Conservation (phyloP, 2,113 vertebrate species). For the Holacanthus passer region DNA sequence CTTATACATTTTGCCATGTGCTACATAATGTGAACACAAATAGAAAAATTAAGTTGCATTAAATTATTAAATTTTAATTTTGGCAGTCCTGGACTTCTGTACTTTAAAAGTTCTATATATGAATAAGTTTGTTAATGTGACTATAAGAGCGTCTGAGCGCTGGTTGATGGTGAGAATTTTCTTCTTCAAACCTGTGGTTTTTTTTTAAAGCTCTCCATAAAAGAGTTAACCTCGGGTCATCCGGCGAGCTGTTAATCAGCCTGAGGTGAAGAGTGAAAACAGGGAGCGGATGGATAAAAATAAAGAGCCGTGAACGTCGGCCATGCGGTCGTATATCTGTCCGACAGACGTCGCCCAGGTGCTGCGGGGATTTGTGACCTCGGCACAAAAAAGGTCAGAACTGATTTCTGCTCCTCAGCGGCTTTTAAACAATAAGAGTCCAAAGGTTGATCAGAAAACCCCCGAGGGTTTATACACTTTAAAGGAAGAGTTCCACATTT, state of each 20-base stretch:
- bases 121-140: background rate
- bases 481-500: background rate
- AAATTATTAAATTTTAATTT: too few species aligned
- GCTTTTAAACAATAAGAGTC: slow-evolving; percentile 10
- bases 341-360: slow-evolving; percentile 10
- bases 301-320: background rate
- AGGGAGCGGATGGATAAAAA: slow-evolving; percentile 20
- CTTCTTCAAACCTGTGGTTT: slow-evolving; percentile 1
- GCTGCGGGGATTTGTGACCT: background rate
- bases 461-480: background rate
- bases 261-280: slow-evolving; percentile 23
- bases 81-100: background rate
- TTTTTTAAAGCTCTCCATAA: slow-evolving; percentile 14
- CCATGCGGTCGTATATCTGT: slow-evolving; percentile 10
- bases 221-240: slow-evolving; percentile 4
- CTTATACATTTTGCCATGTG: too few species aligned
- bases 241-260: background rate
- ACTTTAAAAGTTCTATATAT: background rate
- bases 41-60: too few species aligned
- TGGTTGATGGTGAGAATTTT: background rate
- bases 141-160: background rate
- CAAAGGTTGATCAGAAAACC: background rate
- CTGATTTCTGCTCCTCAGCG: slow-evolving; percentile 1
- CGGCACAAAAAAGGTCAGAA: slow-evolving; percentile 31
- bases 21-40: too few species aligned